Percentiles rank a stretch among this genome's conserved stretches.
Evolutionary conservation across 2,888 invertebrate species (phyloP).

Genomic region (Griposia aprilina): DNA sequence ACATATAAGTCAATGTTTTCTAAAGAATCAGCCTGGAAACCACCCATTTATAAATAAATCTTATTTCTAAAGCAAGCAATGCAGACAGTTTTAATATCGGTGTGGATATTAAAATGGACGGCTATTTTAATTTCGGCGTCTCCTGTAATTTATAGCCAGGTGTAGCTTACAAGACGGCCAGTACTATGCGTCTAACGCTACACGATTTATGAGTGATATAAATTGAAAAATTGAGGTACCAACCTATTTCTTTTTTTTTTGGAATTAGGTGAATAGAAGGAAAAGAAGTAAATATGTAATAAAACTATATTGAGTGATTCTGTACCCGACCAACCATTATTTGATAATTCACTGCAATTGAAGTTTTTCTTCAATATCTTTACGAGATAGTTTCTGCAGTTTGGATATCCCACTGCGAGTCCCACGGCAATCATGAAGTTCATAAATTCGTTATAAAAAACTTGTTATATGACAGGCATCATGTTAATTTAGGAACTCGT

Average conservation of each 20-base stretch:
- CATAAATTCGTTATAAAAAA: neutral
- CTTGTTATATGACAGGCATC: neutral
- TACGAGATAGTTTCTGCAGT: neutral
- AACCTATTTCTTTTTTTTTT: neutral
- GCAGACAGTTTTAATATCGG: constrained; percentile 57
- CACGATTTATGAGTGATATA: constrained; percentile 52
- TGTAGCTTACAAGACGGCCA: constrained; percentile 47
- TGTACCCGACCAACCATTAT: neutral
- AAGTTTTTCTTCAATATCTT: neutral
- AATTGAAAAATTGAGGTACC: constrained; percentile 37
- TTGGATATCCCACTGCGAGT: neutral
- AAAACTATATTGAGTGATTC: neutral
- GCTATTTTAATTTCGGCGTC: constrained; percentile 59
- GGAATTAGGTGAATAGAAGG: neutral
- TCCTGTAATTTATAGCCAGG: constrained; percentile 59
- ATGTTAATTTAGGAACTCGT: neutral
- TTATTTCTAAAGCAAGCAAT: constrained; percentile 37
- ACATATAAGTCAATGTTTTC: neutral
- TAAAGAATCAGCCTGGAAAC: neutral
- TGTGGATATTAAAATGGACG: constrained; percentile 46
- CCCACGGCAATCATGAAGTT: neutral
- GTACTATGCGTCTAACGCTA: constrained; percentile 32
- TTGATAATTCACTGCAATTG: neutral
- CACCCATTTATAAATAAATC: constrained; percentile 37
- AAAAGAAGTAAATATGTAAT: neutral